Conservation (phyloP, 2,113 vertebrate species). For the crab-eating macaque (Macaca fascicularis) region DNA sequence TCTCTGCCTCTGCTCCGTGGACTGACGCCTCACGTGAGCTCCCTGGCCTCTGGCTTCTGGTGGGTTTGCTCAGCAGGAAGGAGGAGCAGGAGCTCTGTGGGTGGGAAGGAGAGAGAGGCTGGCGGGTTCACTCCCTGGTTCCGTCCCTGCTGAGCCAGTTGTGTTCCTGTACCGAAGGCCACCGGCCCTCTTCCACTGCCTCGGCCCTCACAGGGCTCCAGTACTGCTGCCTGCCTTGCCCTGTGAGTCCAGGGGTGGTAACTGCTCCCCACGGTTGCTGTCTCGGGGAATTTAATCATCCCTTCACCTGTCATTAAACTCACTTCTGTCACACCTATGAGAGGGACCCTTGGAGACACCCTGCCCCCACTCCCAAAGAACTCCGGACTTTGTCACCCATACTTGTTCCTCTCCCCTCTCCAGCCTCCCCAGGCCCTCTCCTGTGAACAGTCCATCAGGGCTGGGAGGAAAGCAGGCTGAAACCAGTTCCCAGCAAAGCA, state of each 20-base stretch:
- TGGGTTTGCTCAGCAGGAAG: not conserved
- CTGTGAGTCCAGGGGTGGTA: too few species aligned
- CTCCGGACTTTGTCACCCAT: not conserved
- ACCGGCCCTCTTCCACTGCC: not conserved
- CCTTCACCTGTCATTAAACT: not conserved
- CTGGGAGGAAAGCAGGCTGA: not conserved
- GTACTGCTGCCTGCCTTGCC: not conserved
- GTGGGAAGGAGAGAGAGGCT: not conserved
- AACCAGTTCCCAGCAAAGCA: not conserved
- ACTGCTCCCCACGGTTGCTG: not conserved
- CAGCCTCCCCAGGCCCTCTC: not conserved
- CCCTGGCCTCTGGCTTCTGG: not conserved
- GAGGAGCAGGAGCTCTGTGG: not conserved
- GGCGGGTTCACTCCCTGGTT: not conserved
- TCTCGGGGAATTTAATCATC: not conserved
- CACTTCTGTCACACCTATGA: not conserved
- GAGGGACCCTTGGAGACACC: not conserved
- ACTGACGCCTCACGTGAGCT: accelerated
- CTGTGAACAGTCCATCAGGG: not conserved
- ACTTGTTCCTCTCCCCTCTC: not conserved
- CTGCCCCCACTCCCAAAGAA: not conserved
- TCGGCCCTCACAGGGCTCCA: not conserved
- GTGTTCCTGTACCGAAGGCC: not conserved
- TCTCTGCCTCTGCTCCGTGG: not conserved
- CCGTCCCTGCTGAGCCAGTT: not conserved